A percentile compares a stretch with the other conserved stretches of the same genome.
These are phyloP conservation scores for Drosophila lutescens DNA, from an alignment of 2,888 invertebrate species.

Conservation along the genomic window DNA sequence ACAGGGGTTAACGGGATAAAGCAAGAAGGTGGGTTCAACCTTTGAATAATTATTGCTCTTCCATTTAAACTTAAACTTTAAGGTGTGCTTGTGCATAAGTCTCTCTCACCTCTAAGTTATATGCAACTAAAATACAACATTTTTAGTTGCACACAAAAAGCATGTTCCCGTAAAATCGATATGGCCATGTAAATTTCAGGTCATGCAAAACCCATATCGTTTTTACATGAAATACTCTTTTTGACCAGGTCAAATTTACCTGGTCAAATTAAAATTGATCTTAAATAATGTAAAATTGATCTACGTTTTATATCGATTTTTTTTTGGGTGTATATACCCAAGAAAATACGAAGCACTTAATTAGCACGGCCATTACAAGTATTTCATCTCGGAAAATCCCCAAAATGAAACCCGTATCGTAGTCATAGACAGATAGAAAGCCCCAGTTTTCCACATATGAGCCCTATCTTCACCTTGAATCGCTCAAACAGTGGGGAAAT, in stretches of 20 bases:
- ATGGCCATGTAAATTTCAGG: too few relatives aligned
- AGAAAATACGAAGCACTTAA: neutral
- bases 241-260: too few relatives aligned
- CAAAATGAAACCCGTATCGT: neutral
- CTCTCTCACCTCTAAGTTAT: neutral
- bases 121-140: neutral
- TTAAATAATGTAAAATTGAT: too few relatives aligned
- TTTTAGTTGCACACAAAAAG: too few relatives aligned
- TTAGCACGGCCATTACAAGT: conserved; percentile 2
- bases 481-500: conserved; percentile 16
- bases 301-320: too few relatives aligned
- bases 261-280: too few relatives aligned
- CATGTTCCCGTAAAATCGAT: too few relatives aligned
- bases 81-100: neutral
- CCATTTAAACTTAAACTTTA: neutral
- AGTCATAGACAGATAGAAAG: conserved; percentile 8
- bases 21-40: neutral
- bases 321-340: too few relatives aligned
- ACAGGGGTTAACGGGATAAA: neutral
- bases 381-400: conserved; percentile 12
- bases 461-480: conserved; percentile 24
- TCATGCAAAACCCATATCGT: too few relatives aligned
- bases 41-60: conserved; percentile 11
- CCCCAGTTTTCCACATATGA: neutral
- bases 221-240: too few relatives aligned